A percentile compares a stretch with the other conserved stretches of the same genome.
Evolutionary conservation across 2,113 vertebrate genomes (phyloP).

Genomic region (Prionailurus bengalensis): DNA sequence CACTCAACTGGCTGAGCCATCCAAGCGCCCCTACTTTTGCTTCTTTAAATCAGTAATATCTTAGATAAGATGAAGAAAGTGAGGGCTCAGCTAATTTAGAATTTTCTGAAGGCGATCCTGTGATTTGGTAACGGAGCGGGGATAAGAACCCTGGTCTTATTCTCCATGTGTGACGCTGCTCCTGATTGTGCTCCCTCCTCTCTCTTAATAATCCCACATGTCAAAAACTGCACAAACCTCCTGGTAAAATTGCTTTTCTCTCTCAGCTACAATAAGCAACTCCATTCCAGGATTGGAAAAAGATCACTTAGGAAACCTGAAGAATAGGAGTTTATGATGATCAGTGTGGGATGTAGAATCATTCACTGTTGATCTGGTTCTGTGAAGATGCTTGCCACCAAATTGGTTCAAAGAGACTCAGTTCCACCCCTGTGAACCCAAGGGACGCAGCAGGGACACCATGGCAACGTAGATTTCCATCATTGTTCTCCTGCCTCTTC

Average conservation of each 20-base stretch:
- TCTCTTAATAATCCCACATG: neutral
- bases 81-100: neutral
- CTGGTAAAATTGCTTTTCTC: neutral
- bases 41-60: neutral
- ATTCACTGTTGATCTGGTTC: neutral
- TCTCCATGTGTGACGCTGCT: neutral
- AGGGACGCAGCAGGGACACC: neutral
- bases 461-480: neutral
- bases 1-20: neutral
- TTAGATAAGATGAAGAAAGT: neutral
- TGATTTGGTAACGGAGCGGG: neutral
- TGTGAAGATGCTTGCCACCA: slow-evolving; percentile 29
- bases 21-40: neutral
- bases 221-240: neutral
- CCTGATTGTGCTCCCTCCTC: neutral
- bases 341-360: neutral
- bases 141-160: neutral
- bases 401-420: slow-evolving; percentile 60
- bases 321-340: neutral
- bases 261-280: neutral
- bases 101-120: neutral
- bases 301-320: neutral
- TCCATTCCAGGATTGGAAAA: neutral
- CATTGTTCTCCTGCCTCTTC: slow-evolving; percentile 38
- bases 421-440: neutral